These are phyloP conservation scores for Drosophila truncata DNA, from an alignment of 1,140 invertebrate genomes.

Conservation along the genomic window DNA sequence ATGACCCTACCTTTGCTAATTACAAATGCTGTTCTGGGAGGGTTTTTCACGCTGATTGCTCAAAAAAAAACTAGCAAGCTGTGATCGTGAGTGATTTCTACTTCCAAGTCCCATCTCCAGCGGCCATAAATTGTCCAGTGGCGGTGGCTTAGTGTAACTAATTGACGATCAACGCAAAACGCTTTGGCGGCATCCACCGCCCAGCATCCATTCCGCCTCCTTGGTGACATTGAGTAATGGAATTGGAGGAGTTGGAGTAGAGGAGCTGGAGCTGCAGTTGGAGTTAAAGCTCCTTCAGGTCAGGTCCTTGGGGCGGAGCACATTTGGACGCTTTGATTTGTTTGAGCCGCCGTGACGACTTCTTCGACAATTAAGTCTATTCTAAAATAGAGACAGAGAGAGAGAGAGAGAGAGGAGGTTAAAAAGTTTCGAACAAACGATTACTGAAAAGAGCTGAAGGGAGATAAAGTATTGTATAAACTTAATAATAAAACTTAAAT, in stretches of 20 bases:
- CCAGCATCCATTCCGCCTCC: slow-evolving; percentile 21
- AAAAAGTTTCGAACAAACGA: slow-evolving; percentile 13
- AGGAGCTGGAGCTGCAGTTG: background rate
- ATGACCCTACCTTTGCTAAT: background rate
- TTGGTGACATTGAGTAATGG: slow-evolving; percentile 78
- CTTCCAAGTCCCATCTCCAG: slow-evolving; percentile 22
- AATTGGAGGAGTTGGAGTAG: slow-evolving; percentile 10
- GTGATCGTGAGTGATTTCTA: slow-evolving; percentile 7
- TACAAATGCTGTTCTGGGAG: background rate
- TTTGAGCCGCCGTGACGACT: slow-evolving; percentile 67
- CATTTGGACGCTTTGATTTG: slow-evolving; percentile 66
- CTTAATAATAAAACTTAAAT: background rate
- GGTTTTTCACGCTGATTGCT: slow-evolving; percentile 8
- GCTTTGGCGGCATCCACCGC: slow-evolving; percentile 49
- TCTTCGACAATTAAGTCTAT: slow-evolving; percentile 67
- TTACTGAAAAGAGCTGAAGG: background rate
- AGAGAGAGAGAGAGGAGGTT: background rate
- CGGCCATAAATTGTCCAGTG: slow-evolving; percentile 40
- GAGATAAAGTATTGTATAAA: background rate
- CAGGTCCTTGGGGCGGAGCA: slow-evolving; percentile 28
- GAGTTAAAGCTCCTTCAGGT: slow-evolving; percentile 1
- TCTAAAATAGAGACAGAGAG: slow-evolving; percentile 4
- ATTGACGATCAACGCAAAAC: slow-evolving; percentile 69
- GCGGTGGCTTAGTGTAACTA: slow-evolving; percentile 62
- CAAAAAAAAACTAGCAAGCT: background rate